These are phyloP conservation scores for Euura lappo DNA, from an alignment of 1,140 invertebrate species.

Conservation along the genomic window DNA sequence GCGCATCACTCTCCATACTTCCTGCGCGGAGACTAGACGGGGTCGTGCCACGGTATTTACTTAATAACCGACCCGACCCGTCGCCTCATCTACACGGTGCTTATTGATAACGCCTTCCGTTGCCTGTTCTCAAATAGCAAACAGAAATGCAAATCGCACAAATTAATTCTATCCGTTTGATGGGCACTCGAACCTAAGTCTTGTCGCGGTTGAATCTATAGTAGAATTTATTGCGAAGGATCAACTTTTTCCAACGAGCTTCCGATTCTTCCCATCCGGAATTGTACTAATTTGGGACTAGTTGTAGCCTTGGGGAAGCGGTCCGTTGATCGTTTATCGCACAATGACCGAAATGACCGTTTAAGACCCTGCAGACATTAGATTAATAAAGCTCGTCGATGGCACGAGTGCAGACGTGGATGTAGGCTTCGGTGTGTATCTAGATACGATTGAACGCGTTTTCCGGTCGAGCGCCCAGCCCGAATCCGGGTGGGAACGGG, in stretches of 20 bases:
- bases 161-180: too few species aligned
- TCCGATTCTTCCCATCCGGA: too few species aligned
- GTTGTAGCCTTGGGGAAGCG: too few species aligned
- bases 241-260: too few species aligned
- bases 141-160: neutral
- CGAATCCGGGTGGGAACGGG: neutral
- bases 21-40: slow-evolving; percentile 21
- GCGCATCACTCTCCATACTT: slow-evolving; percentile 18
- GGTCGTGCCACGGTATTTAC: slow-evolving; percentile 39
- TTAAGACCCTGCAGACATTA: neutral
- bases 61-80: slow-evolving; percentile 45
- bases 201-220: too few species aligned
- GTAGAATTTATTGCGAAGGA: too few species aligned
- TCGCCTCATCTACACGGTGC: slow-evolving; percentile 19
- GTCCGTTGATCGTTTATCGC: too few species aligned
- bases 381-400: neutral
- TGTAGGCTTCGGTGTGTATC: neutral
- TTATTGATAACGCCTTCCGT: slow-evolving; percentile 38
- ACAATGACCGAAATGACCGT: neutral
- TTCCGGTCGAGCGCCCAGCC: neutral
- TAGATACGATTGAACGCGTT: neutral
- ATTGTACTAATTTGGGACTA: too few species aligned
- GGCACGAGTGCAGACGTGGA: too few species aligned
- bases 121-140: neutral
- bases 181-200: too few species aligned